phyloP scores from a whole-genome alignment of 2,888 invertebrate genomes.

The Mimumesa dahlbomi region DNA sequence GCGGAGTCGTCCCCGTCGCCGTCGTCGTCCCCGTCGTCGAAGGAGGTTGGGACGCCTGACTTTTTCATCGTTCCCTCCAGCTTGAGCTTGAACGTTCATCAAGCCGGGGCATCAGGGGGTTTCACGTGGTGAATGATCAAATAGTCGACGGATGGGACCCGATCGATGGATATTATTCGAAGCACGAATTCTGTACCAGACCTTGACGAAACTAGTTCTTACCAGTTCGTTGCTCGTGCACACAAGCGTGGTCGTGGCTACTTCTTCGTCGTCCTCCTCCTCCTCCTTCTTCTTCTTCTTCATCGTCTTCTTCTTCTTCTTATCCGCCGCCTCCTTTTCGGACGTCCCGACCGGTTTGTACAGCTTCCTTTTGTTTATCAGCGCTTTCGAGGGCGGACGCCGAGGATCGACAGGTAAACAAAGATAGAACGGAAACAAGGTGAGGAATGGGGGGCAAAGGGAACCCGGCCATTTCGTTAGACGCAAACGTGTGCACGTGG shows the following conservation, averaged over 20 bases:
- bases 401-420: conserved; percentile 53
- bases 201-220: conserved; percentile 72
- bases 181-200: conserved; percentile 72
- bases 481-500: no score
- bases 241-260: conserved; percentile 39
- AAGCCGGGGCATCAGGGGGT: conserved; percentile 30
- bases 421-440: conserved; percentile 45
- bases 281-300: conserved; percentile 46
- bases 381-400: conserved; percentile 62
- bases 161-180: conserved; percentile 65
- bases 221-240: conserved; percentile 65
- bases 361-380: conserved; percentile 69
- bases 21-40: no score
- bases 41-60: conserved; percentile 42
- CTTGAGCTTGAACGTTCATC: conserved; percentile 58
- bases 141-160: conserved; percentile 58
- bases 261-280: conserved; percentile 53
- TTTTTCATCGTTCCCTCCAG: conserved; percentile 63
- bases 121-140: conserved; percentile 62
- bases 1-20: no score
- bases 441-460: conserved; percentile 24
- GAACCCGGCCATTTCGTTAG: conserved; percentile 19
- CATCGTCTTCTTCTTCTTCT: conserved; percentile 64
- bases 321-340: conserved; percentile 62
- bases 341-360: conserved; percentile 64